Base-by-base conservation (phyloP, 2,797 vertebrate species). In the Gobio occitaniae region DNA sequence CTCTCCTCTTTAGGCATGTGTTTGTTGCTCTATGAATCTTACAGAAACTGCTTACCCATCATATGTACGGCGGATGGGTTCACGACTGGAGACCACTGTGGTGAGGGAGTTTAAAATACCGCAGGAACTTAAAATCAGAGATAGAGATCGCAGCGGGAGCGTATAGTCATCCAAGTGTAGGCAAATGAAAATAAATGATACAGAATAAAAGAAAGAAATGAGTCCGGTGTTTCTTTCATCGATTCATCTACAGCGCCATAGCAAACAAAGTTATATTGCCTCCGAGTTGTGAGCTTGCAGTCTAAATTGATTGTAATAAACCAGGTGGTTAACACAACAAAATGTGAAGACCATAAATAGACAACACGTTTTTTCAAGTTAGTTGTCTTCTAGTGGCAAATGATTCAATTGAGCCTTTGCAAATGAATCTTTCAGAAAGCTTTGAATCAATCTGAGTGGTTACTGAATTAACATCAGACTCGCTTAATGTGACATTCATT, bases 21-120 rank as follows among this genome's bases (percentile, higher is more conserved):
- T 54, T 17, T 56, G 52, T 21, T 72, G n/a, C 80, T 72, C 17
- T 63, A 48, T 75, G 81, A 83, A 65, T 76, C 47, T 19, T 17
- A n/a, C 59, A 76, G 44, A 74, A 74, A 10, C 44, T 75, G 81
- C 48, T 52, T 65, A 52, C n/a, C 56, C 56, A 15, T 74, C 66
- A 48, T 21, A 44, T 82, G 80, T 47, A 32, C 9, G 3, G 8
- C 5, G 8, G 19, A 68, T 3, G 9, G 48, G 7, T 71, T 72
- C 52, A 29, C 32, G 68, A 47, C 52, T 38, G 16, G 5, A 81
- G 29, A 59, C 29, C 48, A 38, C 4, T 72, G 80, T 7, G 9
- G 16, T 5, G 29, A 63, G 17, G 10, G 9, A 12, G 19, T 47
- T 61, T 48, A 13, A 75, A 83, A 65, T 6, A 38, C 32, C n/a